A percentile compares a stretch with the other conserved stretches of the same genome.
Evolutionary conservation across 2,113 vertebrate genomes (phyloP).

Genomic region (Ammodytes marinus): DNA sequence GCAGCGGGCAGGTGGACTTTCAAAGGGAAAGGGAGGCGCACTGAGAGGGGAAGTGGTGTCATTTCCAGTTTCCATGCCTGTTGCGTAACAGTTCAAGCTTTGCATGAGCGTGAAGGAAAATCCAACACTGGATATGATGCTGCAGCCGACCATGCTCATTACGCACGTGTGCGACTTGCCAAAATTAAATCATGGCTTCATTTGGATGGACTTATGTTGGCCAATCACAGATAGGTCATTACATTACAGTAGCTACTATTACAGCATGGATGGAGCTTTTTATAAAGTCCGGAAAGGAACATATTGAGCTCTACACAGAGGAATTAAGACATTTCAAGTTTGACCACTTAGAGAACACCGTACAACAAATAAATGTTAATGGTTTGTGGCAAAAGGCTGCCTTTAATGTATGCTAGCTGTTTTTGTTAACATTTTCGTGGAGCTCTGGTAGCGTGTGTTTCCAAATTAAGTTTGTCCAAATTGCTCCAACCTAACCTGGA

Average conservation of each 20-base stretch:
- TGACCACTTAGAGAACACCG: neutral
- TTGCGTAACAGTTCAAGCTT: conserved; percentile 37
- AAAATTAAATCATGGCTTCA: neutral
- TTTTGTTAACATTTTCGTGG: neutral
- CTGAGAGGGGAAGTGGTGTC: conserved; percentile 1
- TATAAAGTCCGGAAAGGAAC: neutral
- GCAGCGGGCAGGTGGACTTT: neutral
- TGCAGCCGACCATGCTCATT: no score
- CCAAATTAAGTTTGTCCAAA: neutral
- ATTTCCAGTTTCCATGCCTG: conserved; percentile 38
- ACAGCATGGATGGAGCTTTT: neutral
- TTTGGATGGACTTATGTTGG: neutral
- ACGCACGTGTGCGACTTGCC: no score
- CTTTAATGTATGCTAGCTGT: neutral
- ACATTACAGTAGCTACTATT: neutral
- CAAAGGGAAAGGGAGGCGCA: conserved; percentile 2
- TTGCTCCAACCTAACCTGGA: neutral
- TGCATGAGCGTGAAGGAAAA: conserved; percentile 2
- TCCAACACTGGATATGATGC: no score
- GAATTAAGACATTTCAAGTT: neutral
- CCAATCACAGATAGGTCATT: neutral
- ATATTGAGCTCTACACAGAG: neutral
- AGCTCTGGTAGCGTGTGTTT: neutral
- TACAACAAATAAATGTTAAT: neutral
- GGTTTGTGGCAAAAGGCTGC: neutral